Base-by-base conservation (phyloP, 2,113 vertebrate genomes). In the Arvicanthis niloticus region DNA sequence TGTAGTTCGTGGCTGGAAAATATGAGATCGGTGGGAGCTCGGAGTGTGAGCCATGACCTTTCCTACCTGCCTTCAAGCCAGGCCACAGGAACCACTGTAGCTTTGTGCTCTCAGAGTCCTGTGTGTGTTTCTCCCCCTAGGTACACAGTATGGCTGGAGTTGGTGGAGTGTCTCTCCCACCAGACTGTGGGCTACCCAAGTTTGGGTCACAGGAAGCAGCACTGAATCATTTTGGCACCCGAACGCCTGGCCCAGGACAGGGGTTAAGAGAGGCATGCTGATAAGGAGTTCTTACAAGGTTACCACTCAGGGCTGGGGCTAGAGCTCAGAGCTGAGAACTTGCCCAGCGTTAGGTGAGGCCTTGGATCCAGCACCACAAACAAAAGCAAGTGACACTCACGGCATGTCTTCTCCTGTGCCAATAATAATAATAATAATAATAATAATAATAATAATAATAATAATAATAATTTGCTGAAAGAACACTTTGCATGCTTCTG, bases 1-100 rank as follows among this genome's bases (percentile, higher is more conserved):
- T 97, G 85, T 88, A 70, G 65, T 81, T 93, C 42, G 89, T 93
- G 95, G 80, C 92, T 95, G 88, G 91, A 97, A 97, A 96, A 96
- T 93, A n/a, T 93, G 92, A 96, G 92, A 92, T 4, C 76, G 80
- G 91, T 92, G 37, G 68, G 40, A 93, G 75, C 31, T 84, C 85
- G 84, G 73, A 56, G 56, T 89, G 86, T 2, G 80, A 91, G 51
- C 82, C 92, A 88, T 68, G 84, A 68, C 85, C 96, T 88, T 94
- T 93, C 88, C 86, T 67, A 87, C 73, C 11, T 40, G 93, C 56
- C 62, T 91, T 91, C 84, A 94, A 48, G 75, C 73, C 91, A 58
- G 88, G 76, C 70, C 85, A 88, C 85, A 81, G 10, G 3, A 81
- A 76, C 89, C 91, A 62, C 16, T 60, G 40, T 37, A 45, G 65